Percentiles rank a stretch among this genome's conserved stretches.
These are phyloP conservation scores for Gymnothorax javanicus DNA, from an alignment of 2,797 vertebrate species.

Conservation along the genomic window DNA sequence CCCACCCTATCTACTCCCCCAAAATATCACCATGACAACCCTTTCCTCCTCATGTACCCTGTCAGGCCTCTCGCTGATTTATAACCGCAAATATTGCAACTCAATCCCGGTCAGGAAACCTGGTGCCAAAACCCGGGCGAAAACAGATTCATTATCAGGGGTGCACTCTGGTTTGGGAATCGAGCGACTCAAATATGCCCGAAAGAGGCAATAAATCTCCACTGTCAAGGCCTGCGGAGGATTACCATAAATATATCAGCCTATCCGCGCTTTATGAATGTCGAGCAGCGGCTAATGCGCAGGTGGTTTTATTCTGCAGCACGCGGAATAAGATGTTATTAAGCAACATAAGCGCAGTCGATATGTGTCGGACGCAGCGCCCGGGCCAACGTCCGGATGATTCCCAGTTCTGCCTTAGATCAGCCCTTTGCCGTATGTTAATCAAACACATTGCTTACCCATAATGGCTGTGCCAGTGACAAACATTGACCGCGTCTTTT, in stretches of 20 bases:
- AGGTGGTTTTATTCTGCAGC: not conserved
- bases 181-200: not conserved
- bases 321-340: not conserved
- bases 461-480: constrained; percentile 8
- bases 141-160: not conserved
- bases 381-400: not conserved
- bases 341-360: not conserved
- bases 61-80: not conserved
- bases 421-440: constrained; percentile 2
- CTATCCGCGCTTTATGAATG: not conserved
- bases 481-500: not conserved
- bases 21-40: not conserved
- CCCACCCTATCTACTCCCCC: no score
- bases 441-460: constrained; percentile 9
- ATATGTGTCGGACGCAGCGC: not conserved
- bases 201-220: not conserved
- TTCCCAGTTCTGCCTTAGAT: not conserved
- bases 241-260: constrained; percentile 7
- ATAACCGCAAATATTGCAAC: not conserved
- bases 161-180: not conserved
- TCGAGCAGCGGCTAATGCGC: not conserved
- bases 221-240: not conserved
- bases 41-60: not conserved
- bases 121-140: not conserved
- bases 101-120: not conserved